Evolutionary conservation across 2,888 invertebrate species (phyloP), one percentile per base, ranked within the genome.

Genomic region (Hetaerina titia): DNA sequence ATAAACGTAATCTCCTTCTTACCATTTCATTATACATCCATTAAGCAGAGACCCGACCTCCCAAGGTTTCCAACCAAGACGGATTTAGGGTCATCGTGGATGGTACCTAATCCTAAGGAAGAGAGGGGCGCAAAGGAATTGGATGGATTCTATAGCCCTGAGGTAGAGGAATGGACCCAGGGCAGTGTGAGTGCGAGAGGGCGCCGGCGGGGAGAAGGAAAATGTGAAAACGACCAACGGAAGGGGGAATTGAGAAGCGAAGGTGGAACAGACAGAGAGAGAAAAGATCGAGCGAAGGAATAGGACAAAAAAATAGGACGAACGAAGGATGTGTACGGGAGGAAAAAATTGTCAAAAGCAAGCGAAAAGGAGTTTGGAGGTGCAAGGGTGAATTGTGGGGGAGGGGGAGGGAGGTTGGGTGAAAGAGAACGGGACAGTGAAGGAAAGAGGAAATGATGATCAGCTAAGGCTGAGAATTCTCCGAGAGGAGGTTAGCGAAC

Each of bases 11-110:
- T 92, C 92, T 69, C 69, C 69, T 92, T 92, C 56, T 92, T 74
- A 74, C 63, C 69, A 92, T 63, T 92, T 92, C 60, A 92, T 56
- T 74, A 92, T 56, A 92, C 92, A 74, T 56, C 92, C 92, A 92
- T 69, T 74, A 69, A 69, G 69, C 56, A 92, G 69, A 57, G 64
- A 92, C 69, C 92, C 45, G 22, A 22, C 22, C 45, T 17, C 22
- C 92, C 1, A 19, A 92, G 92, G 69, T 56, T 69, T 69, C 45
- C 92, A 56, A 19, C 92, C 69, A 56, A 92, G 92, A 74, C 45
- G 92, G 92, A 92, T 92, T 92, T 92, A 92, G 92, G 64, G 69
- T 69, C 92, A 92, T 92, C 69, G 92, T 69, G 92, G 92, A 92
- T 69, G 69, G 92, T 22, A 31, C 92, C 69, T 92, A 92, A 92